Evolutionary conservation across 92 coral and sea anemone species (phyloP), one percentile per base, ranked within the genome.

Genomic region (Meandrina meandrites): DNA sequence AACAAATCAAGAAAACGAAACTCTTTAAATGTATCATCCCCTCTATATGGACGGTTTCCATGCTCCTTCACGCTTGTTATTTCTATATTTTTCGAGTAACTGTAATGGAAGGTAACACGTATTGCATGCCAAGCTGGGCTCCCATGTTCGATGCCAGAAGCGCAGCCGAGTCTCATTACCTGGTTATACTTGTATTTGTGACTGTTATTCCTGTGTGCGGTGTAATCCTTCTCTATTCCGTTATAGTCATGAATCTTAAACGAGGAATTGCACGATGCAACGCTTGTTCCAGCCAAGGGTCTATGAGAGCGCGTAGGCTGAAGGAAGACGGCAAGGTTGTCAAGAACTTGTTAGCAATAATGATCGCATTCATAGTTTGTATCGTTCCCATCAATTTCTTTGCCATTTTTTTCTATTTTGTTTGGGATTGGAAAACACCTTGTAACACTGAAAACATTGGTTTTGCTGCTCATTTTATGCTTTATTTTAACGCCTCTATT

Each of bases 81-180:
- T 71, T 83, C 14, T 89, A 89, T 76, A 83, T 45, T 0, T 35
- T 64, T 68, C 56, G 48, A 53, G 40, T 77, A 0, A 60, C 5
- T 34, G 1, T 15, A 10, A 30, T 47, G 45, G 4, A 9, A 1
- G 53, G 64, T 17, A 76, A 31, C 1, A 68, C 42, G 18, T 84
- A 30, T n/a, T 89, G 91, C 36, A 57, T 18, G 0, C 12, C 84
- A 17, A 54, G 62, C 67, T 89, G 91, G 91, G 66, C 83, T 17
- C 87, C 91, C 9, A 22, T 1, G 37, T 76, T 88, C 24, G 84
- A 88, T 28, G 54, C 32, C 4, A 42, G 37, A 22, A 28, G 22
- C 9, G 34, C 91, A 12, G 15, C 53, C 8, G 66, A 35, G 28
- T 48, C n/a, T 0, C 68, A 64, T 21, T 76, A 76, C 60, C 67